Conservation (phyloP, 2,888 invertebrate genomes). For the Zhuqinia jingwanae region DNA sequence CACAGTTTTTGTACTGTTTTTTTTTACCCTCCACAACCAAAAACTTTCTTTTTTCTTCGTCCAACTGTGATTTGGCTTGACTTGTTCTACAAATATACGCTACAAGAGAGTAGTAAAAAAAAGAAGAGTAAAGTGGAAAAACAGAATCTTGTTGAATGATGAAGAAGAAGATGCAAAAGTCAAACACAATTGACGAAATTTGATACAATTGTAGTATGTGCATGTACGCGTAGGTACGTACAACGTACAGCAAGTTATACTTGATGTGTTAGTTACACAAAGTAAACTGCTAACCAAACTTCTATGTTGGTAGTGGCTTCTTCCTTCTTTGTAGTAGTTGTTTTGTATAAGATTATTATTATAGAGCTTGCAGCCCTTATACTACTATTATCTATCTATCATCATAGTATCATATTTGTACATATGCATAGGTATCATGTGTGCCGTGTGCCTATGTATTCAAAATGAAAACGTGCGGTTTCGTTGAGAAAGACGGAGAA, state of each 20-base stretch:
- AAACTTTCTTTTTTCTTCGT: slow-evolving; percentile 65
- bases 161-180: slow-evolving; percentile 58
- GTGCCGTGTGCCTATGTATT: neutral
- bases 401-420: too few relatives aligned
- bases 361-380: neutral
- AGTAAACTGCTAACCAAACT: slow-evolving; percentile 38
- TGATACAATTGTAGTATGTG: slow-evolving; percentile 67
- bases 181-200: slow-evolving; percentile 72
- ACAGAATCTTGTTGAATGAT: slow-evolving; percentile 44
- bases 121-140: slow-evolving; percentile 40
- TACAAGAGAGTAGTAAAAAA: too few relatives aligned
- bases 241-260: slow-evolving; percentile 3
- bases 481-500: neutral
- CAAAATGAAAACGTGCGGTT: neutral
- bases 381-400: too few relatives aligned
- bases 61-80: slow-evolving; percentile 47
- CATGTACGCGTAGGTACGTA: too few relatives aligned
- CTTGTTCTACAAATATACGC: slow-evolving; percentile 60
- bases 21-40: slow-evolving; percentile 31
- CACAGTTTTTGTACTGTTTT: slow-evolving; percentile 31
- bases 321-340: neutral
- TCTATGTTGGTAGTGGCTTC: neutral
- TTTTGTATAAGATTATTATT: neutral
- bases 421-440: too few relatives aligned
- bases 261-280: slow-evolving; percentile 64